A percentile compares a stretch with the other conserved stretches of the same genome.
Evolutionary conservation across 2,113 vertebrate genomes (phyloP).

Genomic region (Syrrhaptes paradoxus): DNA sequence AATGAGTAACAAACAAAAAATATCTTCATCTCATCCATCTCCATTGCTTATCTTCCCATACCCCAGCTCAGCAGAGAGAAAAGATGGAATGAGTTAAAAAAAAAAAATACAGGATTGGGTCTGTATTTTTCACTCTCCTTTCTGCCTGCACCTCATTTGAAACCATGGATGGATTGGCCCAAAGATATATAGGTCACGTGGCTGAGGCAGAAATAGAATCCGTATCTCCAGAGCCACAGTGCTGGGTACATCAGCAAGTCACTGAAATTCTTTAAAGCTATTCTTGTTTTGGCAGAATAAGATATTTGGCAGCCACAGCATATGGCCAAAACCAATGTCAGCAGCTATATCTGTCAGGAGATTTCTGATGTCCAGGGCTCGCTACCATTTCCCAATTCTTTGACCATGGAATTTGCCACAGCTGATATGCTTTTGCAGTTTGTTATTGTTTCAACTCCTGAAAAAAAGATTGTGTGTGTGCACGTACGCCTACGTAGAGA

Average conservation of each 20-base stretch:
- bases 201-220: conserved; percentile 47
- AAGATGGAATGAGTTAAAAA: neutral
- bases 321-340: neutral
- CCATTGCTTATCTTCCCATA: neutral
- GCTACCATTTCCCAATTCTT: neutral
- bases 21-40: neutral
- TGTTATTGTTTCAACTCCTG: neutral
- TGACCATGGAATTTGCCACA: neutral
- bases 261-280: neutral
- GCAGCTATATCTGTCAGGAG: neutral
- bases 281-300: neutral
- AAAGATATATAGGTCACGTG: neutral
- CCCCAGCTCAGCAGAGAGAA: neutral
- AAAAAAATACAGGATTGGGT: neutral
- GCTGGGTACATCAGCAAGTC: neutral
- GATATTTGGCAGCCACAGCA: neutral
- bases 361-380: neutral
- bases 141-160: neutral
- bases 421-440: neutral
- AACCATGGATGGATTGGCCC: neutral
- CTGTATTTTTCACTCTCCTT: neutral
- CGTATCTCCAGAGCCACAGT: neutral
- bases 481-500: fast-evolving
- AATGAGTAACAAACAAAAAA: neutral
- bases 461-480: neutral